Evolutionary conservation across 2,113 vertebrate species (phyloP).

Genomic region (Cottus gobio): DNA sequence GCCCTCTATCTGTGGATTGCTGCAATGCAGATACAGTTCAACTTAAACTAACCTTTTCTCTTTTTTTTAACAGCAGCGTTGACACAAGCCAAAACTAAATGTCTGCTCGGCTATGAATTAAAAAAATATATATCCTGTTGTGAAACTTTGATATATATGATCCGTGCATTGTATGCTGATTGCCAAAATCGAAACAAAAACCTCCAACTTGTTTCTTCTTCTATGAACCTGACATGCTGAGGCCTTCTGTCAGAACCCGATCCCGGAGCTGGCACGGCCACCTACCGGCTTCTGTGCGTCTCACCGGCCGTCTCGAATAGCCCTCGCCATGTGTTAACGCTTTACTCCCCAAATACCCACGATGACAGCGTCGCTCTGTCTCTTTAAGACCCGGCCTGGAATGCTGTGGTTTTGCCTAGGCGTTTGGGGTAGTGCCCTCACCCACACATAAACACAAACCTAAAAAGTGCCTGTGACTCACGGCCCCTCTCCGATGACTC

Average conservation of each 20-base stretch:
- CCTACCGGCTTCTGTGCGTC: slow-evolving; percentile 63
- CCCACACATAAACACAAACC: slow-evolving; percentile 76
- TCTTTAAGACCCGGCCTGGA: slow-evolving; percentile 79
- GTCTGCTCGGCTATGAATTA: not conserved
- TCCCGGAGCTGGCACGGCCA: slow-evolving; percentile 51
- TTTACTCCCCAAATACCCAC: slow-evolving; percentile 73
- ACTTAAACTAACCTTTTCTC: not conserved
- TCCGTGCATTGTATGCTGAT: not conserved
- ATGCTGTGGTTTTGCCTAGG: slow-evolving; percentile 81
- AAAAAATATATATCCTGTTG: not conserved
- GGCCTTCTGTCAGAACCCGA: slow-evolving; percentile 15
- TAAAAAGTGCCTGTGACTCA: slow-evolving; percentile 67
- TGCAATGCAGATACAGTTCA: slow-evolving; percentile 34
- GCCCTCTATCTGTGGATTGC: slow-evolving; percentile 77
- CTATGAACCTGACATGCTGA: not conserved
- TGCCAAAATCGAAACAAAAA: not conserved
- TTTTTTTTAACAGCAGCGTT: not conserved
- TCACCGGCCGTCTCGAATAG: slow-evolving; percentile 57
- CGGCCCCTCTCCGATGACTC: slow-evolving; percentile 35
- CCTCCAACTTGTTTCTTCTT: not conserved
- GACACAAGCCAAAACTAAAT: slow-evolving; percentile 3
- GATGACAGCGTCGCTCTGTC: slow-evolving; percentile 76
- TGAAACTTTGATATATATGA: not conserved
- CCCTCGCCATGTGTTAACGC: slow-evolving; percentile 77
- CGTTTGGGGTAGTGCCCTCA: slow-evolving; percentile 81